Evolutionary conservation across 2,888 invertebrate species (phyloP).

Genomic region (Drosophila mimetica): DNA sequence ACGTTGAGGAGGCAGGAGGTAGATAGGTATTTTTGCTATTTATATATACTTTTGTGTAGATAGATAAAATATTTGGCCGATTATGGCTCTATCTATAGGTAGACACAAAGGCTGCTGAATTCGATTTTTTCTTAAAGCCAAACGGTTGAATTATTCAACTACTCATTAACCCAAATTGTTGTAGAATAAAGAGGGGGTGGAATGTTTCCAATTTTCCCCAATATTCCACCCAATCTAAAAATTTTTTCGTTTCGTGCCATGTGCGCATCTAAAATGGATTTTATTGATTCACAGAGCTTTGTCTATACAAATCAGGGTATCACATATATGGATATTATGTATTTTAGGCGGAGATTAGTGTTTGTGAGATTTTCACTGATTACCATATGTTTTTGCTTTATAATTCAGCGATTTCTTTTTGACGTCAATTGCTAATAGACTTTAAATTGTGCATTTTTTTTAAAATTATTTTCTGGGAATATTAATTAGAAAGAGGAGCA

Average conservation of each 20-base stretch:
- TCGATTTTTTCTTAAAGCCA: neutral
- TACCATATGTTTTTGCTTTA: slow-evolving; percentile 50
- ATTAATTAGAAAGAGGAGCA: too few relatives aligned
- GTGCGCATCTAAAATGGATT: slow-evolving; percentile 38
- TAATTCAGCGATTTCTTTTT: slow-evolving; percentile 1
- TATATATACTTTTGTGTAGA: too few relatives aligned
- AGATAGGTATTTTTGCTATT: too few relatives aligned
- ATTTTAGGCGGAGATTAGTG: too few relatives aligned
- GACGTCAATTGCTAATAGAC: neutral
- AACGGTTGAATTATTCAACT: slow-evolving; percentile 50
- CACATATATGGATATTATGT: slow-evolving; percentile 13
- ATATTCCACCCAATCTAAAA: neutral
- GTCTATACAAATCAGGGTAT: slow-evolving; percentile 14
- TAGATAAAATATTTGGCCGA: neutral
- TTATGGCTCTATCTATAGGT: neutral
- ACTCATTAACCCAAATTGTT: slow-evolving; percentile 66
- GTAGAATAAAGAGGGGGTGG: too few relatives aligned
- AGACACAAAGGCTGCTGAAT: too few relatives aligned
- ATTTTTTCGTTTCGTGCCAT: slow-evolving; percentile 31
- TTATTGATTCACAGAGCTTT: slow-evolving; percentile 35
- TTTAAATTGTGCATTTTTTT: slow-evolving; percentile 1
- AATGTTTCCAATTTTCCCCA: too few relatives aligned
- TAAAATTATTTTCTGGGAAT: too few relatives aligned
- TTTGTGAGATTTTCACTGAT: slow-evolving; percentile 41
- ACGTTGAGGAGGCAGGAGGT: too few relatives aligned